Base-by-base conservation (phyloP, 2,888 invertebrate species). In the Griposia aprilina region DNA sequence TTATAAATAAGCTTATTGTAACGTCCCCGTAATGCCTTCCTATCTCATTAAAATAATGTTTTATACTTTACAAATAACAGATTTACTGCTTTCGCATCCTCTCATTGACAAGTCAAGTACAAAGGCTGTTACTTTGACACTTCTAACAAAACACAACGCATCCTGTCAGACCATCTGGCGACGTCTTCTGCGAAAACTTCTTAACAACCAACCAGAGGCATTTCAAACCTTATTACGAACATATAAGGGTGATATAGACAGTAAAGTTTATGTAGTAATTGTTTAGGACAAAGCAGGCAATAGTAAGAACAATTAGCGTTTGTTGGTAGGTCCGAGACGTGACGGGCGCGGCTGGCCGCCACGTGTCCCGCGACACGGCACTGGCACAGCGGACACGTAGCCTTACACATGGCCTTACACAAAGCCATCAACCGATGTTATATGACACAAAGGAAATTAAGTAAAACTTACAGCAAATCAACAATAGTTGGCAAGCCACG, bases 131-230 rank as follows among this genome's bases (percentile, higher is more conserved):
- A 91, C 91, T 91, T 92, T 91, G 91, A 91, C 93, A 93, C 93
- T 92, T 93, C 87, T 87, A 90, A 92, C 91, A 90, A 90, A 91
- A 92, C 91, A 90, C 80, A 84, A 90, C 88, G 87, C 92, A 89
- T 92, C 91, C 92, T 92, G 92, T 90, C 84, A 91, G 91, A 93
- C 93, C 94, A 94, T 93, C 92, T 93, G 93, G 93, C 92, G 87
- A 83, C 87, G 66, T 75, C 75, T 84, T 81, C 74, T 74, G 50
- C 36, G 89, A 89, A 89, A 90, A 90, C 81, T 85, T 82, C 74
- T 74, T 74, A 73, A 70, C 41, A 50, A 73, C 62, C 77, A 17
- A 57, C 26, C 57, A 13, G 74, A 45, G 36, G 45, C 45, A 86
- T 76, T 89, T 76, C 62, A 8, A 75, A 83, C 88, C 82, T 80